Percentiles rank a stretch among this genome's conserved stretches.
Evolutionary conservation across 2,888 invertebrate genomes (phyloP).

Genomic region (Tupiocoris notatus): DNA sequence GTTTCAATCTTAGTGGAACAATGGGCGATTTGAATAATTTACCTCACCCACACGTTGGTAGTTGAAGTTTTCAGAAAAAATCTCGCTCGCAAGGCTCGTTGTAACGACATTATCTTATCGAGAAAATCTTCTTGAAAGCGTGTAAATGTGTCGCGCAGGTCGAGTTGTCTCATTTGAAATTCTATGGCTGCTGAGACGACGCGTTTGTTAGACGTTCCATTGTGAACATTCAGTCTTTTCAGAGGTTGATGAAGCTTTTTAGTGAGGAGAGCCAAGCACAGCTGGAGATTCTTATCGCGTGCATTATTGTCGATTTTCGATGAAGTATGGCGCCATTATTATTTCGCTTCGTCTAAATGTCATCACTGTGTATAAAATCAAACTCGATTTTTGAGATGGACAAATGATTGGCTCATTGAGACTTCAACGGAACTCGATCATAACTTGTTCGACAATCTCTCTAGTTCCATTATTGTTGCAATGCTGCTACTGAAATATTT

Average conservation of each 20-base stretch:
- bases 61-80: not conserved
- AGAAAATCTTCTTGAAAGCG: conserved; percentile 1
- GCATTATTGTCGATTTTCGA: too few relatives aligned
- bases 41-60: not conserved
- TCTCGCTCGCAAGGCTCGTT: not conserved
- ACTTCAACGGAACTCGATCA: too few relatives aligned
- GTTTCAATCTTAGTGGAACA: conserved; percentile 14
- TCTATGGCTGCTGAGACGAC: conserved; percentile 11
- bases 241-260: not conserved
- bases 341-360: too few relatives aligned
- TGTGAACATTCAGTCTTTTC: not conserved
- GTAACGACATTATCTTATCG: not conserved
- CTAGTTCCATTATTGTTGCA: too few relatives aligned
- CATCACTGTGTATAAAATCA: too few relatives aligned
- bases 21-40: conserved; percentile 30
- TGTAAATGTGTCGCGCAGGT: not conserved
- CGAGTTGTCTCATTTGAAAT: conserved; percentile 13
- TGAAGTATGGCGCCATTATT: too few relatives aligned
- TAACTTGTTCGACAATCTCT: too few relatives aligned
- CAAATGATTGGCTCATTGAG: too few relatives aligned
- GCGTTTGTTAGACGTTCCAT: not conserved
- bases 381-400: too few relatives aligned
- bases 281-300: too few relatives aligned
- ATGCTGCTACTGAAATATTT: too few relatives aligned
- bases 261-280: too few relatives aligned